These are phyloP conservation scores for Microtus montanus DNA, from an alignment of 2,113 vertebrate species.

Conservation along the genomic window DNA sequence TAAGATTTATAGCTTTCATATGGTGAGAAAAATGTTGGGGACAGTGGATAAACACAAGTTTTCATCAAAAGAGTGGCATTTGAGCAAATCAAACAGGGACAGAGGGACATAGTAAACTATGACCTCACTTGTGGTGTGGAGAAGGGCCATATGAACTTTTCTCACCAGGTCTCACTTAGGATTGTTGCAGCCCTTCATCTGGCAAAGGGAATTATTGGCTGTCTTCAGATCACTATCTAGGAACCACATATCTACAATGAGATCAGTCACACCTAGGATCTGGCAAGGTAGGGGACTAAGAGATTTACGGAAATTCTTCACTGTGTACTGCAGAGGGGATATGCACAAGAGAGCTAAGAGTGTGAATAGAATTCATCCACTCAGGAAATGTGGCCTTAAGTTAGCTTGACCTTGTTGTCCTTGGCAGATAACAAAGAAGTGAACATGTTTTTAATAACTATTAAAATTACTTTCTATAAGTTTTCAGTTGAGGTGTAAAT, in stretches of 20 bases:
- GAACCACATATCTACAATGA: not conserved
- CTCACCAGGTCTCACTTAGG: not conserved
- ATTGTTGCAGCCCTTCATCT: not conserved
- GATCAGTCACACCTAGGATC: not conserved
- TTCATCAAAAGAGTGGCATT: not conserved
- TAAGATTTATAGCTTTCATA: not conserved
- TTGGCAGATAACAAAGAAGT: not conserved
- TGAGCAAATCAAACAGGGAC: not conserved
- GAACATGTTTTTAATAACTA: not conserved
- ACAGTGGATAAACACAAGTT: not conserved
- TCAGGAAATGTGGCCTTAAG: not conserved
- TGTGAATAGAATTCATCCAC: no score
- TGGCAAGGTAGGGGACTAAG: not conserved
- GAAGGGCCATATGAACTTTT: not conserved
- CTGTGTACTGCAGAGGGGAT: not conserved
- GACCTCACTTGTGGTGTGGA: not conserved
- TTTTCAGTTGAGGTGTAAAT: not conserved
- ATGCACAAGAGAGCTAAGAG: not conserved
- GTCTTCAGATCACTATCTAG: not conserved
- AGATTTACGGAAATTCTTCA: not conserved
- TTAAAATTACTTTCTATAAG: not conserved
- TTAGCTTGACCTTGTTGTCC: not conserved
- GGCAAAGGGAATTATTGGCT: not conserved
- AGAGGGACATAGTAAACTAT: not conserved
- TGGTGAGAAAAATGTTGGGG: not conserved